These are phyloP conservation scores for Teleogryllus occipitalis DNA, from an alignment of 1,140 invertebrate species.

Conservation along the genomic window DNA sequence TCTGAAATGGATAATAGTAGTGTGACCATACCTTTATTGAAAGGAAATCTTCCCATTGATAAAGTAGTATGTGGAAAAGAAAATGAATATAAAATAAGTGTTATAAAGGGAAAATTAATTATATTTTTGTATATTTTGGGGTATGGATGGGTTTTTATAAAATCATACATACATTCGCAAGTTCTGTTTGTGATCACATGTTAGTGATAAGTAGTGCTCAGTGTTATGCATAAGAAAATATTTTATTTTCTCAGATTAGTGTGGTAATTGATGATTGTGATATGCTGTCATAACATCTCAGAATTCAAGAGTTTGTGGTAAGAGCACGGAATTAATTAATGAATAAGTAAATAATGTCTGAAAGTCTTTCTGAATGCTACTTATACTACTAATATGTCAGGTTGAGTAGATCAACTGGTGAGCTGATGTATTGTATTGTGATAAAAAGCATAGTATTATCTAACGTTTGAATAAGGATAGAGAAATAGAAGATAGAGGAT, in stretches of 20 bases:
- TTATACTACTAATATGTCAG: too few species aligned
- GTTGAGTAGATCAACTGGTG: too few species aligned
- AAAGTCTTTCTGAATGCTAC: too few species aligned
- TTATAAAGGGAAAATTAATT: not conserved
- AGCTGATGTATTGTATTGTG: not conserved
- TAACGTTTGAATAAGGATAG: not conserved
- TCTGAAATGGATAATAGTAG: not conserved
- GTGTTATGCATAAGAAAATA: too few species aligned
- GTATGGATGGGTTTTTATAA: not conserved
- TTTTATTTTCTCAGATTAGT: too few species aligned
- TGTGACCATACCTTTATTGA: not conserved
- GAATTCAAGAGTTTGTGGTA: too few species aligned
- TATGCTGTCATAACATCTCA: too few species aligned
- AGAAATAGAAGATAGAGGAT: not conserved
- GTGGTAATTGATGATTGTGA: too few species aligned
- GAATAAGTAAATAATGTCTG: too few species aligned
- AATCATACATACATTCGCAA: not conserved
- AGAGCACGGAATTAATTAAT: too few species aligned
- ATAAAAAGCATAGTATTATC: not conserved
- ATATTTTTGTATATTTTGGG: not conserved
- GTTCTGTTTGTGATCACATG: too few species aligned
- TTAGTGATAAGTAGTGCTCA: too few species aligned
- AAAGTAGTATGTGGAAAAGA: not conserved
- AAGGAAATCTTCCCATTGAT: not conserved
- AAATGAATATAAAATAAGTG: not conserved